Percentiles rank a stretch among this genome's conserved stretches.
Evolutionary conservation across 2,888 invertebrate genomes (phyloP).

Genomic region (Scaptomyza polygonia): DNA sequence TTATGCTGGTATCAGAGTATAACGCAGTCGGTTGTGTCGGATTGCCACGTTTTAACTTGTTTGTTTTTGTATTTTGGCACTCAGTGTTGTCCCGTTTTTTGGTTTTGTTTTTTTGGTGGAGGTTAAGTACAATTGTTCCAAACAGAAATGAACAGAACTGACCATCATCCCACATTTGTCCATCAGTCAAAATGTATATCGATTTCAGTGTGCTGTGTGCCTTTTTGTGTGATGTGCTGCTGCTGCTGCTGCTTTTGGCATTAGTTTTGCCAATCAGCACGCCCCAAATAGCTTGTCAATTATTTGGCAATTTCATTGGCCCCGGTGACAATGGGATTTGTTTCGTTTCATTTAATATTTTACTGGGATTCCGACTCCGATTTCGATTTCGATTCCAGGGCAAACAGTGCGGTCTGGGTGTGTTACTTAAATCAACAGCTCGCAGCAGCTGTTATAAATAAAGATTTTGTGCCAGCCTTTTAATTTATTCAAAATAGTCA

Average conservation of each 20-base stretch:
- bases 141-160: conserved; percentile 26
- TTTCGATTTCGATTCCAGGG: background rate
- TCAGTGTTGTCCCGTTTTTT: conserved; percentile 23
- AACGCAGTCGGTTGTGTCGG: too few species aligned
- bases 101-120: conserved; percentile 4
- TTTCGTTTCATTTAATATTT: conserved; percentile 75
- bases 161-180: conserved; percentile 53
- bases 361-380: background rate
- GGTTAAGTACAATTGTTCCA: conserved; percentile 19
- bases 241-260: conserved; percentile 56
- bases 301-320: conserved; percentile 75
- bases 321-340: conserved; percentile 74
- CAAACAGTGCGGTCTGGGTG: conserved; percentile 1
- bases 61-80: conserved; percentile 18
- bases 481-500: conserved; percentile 74
- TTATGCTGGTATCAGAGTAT: too few species aligned
- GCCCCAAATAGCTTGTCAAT: conserved; percentile 76
- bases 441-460: conserved; percentile 70
- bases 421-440: conserved; percentile 59
- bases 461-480: conserved; percentile 65
- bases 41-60: too few species aligned
- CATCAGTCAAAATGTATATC: conserved; percentile 74
- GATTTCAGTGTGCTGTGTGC: conserved; percentile 50
- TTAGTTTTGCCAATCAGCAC: conserved; percentile 76
- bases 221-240: background rate